A percentile compares a stretch with the other conserved stretches of the same genome.
Evolutionary conservation across 2,113 vertebrate species (phyloP).

Genomic region (Hiodon alosoides): DNA sequence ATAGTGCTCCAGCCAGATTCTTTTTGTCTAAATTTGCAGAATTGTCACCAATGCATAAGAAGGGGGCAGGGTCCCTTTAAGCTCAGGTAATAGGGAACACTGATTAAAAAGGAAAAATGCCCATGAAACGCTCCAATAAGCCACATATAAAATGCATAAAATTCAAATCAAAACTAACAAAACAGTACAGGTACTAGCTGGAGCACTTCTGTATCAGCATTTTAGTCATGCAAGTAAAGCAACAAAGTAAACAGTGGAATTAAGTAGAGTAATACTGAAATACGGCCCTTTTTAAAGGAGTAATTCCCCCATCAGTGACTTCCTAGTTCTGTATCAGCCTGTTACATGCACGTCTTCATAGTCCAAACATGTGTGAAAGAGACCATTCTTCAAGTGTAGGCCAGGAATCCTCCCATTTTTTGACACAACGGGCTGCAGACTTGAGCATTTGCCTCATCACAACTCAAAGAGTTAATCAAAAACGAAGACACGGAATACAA

Average conservation of each 20-base stretch:
- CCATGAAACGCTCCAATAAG: conserved; percentile 43
- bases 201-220: conserved; percentile 65
- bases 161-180: conserved; percentile 36
- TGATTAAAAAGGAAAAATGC: conserved; percentile 39
- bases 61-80: conserved; percentile 13
- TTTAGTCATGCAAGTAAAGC: conserved; percentile 69
- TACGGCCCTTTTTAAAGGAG: conserved; percentile 74
- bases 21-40: not conserved
- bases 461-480: conserved; percentile 59
- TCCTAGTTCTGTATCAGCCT: conserved; percentile 67
- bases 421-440: conserved; percentile 61
- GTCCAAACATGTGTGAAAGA: conserved; percentile 86
- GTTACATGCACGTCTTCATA: conserved; percentile 85
- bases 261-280: conserved; percentile 68
- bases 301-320: conserved; percentile 75
- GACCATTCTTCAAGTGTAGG: conserved; percentile 69
- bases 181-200: conserved; percentile 49
- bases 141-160: conserved; percentile 32
- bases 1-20: conserved; percentile 57
- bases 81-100: conserved; percentile 18
- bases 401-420: conserved; percentile 53
- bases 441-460: conserved; percentile 61
- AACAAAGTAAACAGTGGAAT: conserved; percentile 55
- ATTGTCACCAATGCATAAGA: conserved; percentile 5
- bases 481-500: conserved; percentile 58